Conservation (phyloP, 2,113 vertebrate genomes). For the Acrocephalus arundinaceus region DNA sequence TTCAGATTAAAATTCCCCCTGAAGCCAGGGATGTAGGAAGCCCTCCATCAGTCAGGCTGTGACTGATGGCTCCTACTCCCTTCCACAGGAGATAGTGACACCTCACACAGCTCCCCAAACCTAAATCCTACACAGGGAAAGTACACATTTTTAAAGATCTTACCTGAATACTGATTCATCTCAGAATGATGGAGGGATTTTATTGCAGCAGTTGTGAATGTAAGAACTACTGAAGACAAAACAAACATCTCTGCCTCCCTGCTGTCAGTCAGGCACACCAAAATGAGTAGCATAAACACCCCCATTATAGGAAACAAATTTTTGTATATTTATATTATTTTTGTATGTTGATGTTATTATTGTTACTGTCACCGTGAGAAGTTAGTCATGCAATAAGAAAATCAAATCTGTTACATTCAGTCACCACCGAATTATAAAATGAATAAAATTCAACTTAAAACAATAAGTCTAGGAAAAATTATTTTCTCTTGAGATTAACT, state of each 20-base stretch:
- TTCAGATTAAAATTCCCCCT: neutral
- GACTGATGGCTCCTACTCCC: neutral
- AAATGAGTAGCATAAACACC: neutral
- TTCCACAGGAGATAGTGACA: neutral
- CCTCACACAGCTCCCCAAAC: neutral
- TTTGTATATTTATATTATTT: neutral
- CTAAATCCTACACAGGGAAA: neutral
- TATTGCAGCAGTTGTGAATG: neutral
- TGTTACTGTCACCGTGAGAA: neutral
- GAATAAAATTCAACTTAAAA: slow-evolving; percentile 36
- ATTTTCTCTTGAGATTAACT: neutral
- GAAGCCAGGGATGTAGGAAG: neutral
- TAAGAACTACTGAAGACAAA: neutral
- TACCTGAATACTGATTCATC: neutral
- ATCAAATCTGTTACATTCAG: neutral
- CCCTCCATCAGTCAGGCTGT: neutral
- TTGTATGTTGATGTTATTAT: neutral
- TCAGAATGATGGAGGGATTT: neutral
- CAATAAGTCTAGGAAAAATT: neutral
- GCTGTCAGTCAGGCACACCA: neutral
- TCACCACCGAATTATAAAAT: slow-evolving; percentile 4
- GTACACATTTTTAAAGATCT: neutral
- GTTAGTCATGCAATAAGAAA: neutral
- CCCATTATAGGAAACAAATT: neutral
- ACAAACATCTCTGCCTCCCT: neutral